Evolutionary conservation across 1,140 invertebrate genomes (phyloP).

Genomic region (Amyelois transitella): DNA sequence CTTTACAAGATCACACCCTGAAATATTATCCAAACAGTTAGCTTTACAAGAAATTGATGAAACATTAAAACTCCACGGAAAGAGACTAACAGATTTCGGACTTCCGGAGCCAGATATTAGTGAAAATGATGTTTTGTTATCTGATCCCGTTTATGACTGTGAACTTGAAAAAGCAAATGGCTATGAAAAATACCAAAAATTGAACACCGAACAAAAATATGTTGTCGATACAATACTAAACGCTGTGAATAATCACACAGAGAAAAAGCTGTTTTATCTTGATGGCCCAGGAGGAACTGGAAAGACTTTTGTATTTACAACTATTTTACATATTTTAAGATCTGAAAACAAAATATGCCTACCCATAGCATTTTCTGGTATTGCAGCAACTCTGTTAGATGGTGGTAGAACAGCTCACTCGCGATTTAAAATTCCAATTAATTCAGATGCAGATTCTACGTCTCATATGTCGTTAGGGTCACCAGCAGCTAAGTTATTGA

Average conservation of each 20-base stretch:
- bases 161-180: constrained; percentile 14
- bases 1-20: constrained; percentile 16
- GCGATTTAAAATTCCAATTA: constrained; percentile 41
- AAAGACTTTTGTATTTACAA: constrained; percentile 18
- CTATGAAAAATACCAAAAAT: constrained; percentile 16
- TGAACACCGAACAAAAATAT: constrained; percentile 19
- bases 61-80: constrained; percentile 9
- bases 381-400: constrained; percentile 60
- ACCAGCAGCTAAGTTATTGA: constrained; percentile 16
- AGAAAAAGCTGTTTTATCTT: constrained; percentile 18
- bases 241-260: constrained; percentile 16
- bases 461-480: constrained; percentile 19
- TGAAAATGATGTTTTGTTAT: constrained; percentile 17
- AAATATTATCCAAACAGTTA: constrained; percentile 17
- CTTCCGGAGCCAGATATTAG: constrained; percentile 17
- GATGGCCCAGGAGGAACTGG: constrained; percentile 18
- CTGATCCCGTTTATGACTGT: constrained; percentile 15
- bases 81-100: constrained; percentile 17
- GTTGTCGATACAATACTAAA: constrained; percentile 19
- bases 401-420: constrained; percentile 57
- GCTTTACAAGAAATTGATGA: constrained; percentile 14
- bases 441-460: constrained; percentile 19
- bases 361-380: constrained; percentile 62
- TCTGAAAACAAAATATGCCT: constrained; percentile 32
- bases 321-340: constrained; percentile 22